Conservation (phyloP, 2,113 vertebrate species). For the Larimichthys polyactis region DNA sequence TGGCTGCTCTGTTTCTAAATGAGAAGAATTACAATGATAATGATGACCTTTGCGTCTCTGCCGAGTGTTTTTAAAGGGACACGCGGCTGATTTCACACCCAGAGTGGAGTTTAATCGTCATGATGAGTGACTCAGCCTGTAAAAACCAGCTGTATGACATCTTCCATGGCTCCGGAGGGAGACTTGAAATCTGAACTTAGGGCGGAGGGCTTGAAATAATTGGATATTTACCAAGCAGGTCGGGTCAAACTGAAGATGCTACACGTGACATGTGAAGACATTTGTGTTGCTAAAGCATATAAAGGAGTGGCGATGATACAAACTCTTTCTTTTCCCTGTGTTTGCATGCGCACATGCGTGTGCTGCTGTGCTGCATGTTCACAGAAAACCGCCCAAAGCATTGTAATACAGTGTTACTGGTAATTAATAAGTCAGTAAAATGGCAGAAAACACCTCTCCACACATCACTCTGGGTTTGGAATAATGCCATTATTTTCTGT, state of each 20-base stretch:
- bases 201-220: not conserved
- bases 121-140: not conserved
- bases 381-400: slow-evolving; percentile 55
- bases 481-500: slow-evolving; percentile 64
- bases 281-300: not conserved
- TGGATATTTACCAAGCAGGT: not conserved
- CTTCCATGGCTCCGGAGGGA: not conserved
- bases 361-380: slow-evolving; percentile 25
- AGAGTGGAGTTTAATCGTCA: not conserved
- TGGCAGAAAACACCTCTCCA: slow-evolving; percentile 61
- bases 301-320: not conserved
- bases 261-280: not conserved
- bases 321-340: not conserved
- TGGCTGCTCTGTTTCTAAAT: slow-evolving; percentile 22
- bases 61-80: slow-evolving; percentile 28
- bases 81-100: not conserved
- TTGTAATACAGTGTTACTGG: slow-evolving; percentile 67
- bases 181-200: not conserved
- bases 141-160: not conserved
- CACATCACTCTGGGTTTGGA: slow-evolving; percentile 62
- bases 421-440: slow-evolving; percentile 81
- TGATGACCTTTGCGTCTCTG: slow-evolving; percentile 17
- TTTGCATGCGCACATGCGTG: not conserved
- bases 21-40: slow-evolving; percentile 36
- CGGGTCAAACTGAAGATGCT: not conserved